Percentiles rank a stretch among this genome's conserved stretches.
Evolutionary conservation across 2,888 invertebrate genomes (phyloP).

Genomic region (Trichogramma evanescens): DNA sequence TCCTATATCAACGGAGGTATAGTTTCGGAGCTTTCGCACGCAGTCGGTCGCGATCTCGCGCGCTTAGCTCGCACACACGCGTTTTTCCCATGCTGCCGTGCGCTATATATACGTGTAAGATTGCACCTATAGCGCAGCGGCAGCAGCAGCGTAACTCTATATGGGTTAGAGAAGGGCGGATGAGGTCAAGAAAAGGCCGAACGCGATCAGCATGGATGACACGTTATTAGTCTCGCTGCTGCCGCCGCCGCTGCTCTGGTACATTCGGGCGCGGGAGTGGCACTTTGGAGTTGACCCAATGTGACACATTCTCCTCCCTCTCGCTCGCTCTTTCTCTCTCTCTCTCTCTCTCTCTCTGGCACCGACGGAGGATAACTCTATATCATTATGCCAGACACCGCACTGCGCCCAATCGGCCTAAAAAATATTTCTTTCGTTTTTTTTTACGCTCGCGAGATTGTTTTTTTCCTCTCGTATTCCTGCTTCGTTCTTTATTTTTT

Average conservation of each 20-base stretch:
- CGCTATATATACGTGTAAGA: no score
- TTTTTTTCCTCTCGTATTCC: neutral
- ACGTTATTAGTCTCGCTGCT: neutral
- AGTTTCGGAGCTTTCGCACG: no score
- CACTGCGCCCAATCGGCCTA: constrained; percentile 7
- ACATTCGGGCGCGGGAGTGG: neutral
- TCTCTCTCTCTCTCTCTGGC: neutral
- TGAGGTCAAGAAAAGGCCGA: neutral
- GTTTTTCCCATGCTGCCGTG: no score
- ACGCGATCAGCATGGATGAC: neutral
- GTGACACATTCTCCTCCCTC: neutral
- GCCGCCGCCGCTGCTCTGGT: neutral
- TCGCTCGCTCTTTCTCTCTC: neutral
- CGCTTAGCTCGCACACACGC: no score
- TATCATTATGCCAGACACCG: constrained; percentile 6
- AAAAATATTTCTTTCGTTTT: constrained; percentile 10
- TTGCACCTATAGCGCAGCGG: no score
- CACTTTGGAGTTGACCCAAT: neutral
- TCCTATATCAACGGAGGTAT: no score
- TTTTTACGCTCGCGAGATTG: neutral
- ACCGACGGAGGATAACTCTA: no score
- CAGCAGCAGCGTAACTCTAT: no score
- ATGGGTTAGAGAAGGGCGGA: no score
- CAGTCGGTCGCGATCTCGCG: no score
- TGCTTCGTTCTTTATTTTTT: neutral